Conservation (phyloP, 2,888 invertebrate species). For the Polyommatus icarus region DNA sequence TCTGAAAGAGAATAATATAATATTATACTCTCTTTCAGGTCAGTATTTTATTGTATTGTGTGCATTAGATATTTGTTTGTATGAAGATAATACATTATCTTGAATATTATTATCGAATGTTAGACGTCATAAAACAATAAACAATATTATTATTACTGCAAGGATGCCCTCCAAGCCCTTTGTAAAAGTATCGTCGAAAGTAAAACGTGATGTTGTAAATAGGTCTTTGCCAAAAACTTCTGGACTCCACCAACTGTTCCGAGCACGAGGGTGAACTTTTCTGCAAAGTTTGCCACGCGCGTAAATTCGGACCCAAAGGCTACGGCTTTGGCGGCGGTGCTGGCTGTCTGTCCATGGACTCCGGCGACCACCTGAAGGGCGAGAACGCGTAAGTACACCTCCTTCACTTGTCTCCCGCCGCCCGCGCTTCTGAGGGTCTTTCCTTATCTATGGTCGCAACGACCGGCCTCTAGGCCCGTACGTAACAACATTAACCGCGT, state of each 20-base stretch:
- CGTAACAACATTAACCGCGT: slow-evolving; percentile 80
- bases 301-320: slow-evolving; percentile 99
- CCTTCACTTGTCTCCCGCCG: slow-evolving; percentile 64
- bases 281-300: slow-evolving; percentile 98
- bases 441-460: slow-evolving; percentile 78
- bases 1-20: background rate
- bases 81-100: background rate
- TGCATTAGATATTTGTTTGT: background rate
- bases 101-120: background rate
- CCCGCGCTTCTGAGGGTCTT: slow-evolving; percentile 80
- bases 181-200: background rate
- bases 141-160: background rate
- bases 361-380: slow-evolving; percentile 92
- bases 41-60: background rate
- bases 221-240: slow-evolving; percentile 98
- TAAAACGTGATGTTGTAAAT: slow-evolving; percentile 39
- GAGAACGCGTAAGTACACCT: slow-evolving; percentile 84
- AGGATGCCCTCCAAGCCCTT: background rate
- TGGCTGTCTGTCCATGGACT: slow-evolving; percentile 97
- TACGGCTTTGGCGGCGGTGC: slow-evolving; percentile 99
- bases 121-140: background rate
- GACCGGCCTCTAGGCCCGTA: slow-evolving; percentile 75
- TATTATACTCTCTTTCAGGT: too few relatives aligned
- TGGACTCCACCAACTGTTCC: slow-evolving; percentile 99
- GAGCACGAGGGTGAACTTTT: slow-evolving; percentile 98